Evolutionary conservation across 64 coral and sea anemone species (phyloP).

Genomic region (Porites australiensis): DNA sequence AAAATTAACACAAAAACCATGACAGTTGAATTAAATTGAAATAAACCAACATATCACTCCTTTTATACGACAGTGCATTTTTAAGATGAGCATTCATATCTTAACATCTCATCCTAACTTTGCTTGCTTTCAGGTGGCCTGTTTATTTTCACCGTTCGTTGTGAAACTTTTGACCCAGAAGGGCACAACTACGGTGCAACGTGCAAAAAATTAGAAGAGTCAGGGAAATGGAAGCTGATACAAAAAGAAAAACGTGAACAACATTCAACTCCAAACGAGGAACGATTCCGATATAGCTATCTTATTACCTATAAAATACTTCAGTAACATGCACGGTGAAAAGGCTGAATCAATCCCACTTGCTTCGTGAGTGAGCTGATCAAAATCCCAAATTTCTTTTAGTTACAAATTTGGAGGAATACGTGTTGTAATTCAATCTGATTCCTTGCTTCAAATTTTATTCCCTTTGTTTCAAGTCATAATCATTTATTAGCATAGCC

Average conservation of each 20-base stretch:
- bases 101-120: not conserved
- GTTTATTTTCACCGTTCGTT: constrained; percentile 30
- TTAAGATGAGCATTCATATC: not conserved
- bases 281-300: not conserved
- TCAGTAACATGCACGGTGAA: not conserved
- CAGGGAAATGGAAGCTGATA: constrained; percentile 13
- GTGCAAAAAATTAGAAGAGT: not conserved
- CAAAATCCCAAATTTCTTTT: too few species aligned
- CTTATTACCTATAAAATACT: constrained; percentile 31
- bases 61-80: too few species aligned
- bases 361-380: too few species aligned
- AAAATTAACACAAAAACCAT: too few species aligned
- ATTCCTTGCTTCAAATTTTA: too few species aligned
- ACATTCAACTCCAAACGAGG: constrained; percentile 2
- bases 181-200: not conserved
- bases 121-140: not conserved
- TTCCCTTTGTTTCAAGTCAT: too few species aligned
- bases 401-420: too few species aligned
- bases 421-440: too few species aligned
- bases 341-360: too few species aligned
- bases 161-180: constrained; percentile 12
- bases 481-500: too few species aligned
- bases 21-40: too few species aligned
- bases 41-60: too few species aligned
- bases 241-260: constrained; percentile 39